Evolutionary conservation across 2,797 vertebrate genomes (phyloP).

Genomic region (Triplophysa yarkandensis): DNA sequence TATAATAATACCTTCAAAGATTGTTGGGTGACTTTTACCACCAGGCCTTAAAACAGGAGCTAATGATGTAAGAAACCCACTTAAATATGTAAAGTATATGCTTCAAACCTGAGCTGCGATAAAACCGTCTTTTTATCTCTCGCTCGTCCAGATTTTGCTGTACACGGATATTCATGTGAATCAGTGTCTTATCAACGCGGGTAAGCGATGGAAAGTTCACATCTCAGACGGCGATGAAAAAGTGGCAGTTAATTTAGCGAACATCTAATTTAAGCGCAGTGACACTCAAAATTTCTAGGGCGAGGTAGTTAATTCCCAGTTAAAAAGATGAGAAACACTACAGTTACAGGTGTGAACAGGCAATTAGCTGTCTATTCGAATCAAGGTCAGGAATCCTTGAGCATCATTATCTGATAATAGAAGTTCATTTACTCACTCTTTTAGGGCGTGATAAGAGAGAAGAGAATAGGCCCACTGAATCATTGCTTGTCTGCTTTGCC

Average conservation of each 20-base stretch:
- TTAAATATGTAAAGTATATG: constrained; percentile 80
- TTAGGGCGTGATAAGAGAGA: constrained; percentile 38
- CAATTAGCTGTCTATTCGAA: constrained; percentile 72
- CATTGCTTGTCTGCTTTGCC: constrained; percentile 38
- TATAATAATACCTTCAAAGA: constrained; percentile 64
- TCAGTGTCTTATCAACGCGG: constrained; percentile 69
- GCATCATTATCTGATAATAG: constrained; percentile 57
- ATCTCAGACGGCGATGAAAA: constrained; percentile 49
- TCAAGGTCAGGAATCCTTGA: constrained; percentile 60
- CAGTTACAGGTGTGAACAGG: constrained; percentile 75
- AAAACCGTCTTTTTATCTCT: constrained; percentile 66
- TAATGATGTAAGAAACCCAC: constrained; percentile 74
- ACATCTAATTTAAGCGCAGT: constrained; percentile 57
- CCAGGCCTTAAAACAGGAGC: constrained; percentile 66
- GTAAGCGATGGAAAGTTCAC: constrained; percentile 72
- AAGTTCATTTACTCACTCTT: constrained; percentile 50
- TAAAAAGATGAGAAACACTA: constrained; percentile 60
- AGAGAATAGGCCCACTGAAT: constrained; percentile 22
- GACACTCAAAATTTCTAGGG: constrained; percentile 60
- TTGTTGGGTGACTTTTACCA: constrained; percentile 71
- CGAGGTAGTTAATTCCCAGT: constrained; percentile 62
- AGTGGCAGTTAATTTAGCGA: constrained; percentile 59
- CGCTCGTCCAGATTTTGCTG: constrained; percentile 65
- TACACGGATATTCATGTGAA: constrained; percentile 75
- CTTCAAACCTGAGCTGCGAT: constrained; percentile 70